Conservation (phyloP, 2,113 vertebrate genomes). For the Microtus pennsylvanicus region DNA sequence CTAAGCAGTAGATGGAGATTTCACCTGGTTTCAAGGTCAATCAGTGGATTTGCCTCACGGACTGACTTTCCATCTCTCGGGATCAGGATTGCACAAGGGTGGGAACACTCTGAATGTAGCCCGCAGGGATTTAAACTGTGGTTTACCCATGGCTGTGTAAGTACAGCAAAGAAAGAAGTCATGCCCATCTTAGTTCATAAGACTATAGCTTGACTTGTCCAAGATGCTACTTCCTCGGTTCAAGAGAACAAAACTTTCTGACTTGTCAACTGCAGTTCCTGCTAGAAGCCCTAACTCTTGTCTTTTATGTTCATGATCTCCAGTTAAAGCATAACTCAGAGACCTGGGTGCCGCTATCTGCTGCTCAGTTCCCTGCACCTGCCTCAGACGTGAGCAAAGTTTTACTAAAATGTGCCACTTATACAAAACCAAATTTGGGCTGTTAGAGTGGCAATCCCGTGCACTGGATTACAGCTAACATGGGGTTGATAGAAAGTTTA, state of each 20-base stretch:
- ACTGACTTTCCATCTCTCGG: neutral
- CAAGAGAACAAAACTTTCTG: neutral
- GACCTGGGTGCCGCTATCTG: neutral
- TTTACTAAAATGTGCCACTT: neutral
- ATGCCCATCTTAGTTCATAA: neutral
- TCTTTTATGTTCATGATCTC: neutral
- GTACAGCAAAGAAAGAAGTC: neutral
- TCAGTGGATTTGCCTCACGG: neutral
- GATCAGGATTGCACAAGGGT: neutral
- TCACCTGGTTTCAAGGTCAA: neutral
- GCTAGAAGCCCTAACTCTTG: neutral
- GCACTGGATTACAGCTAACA: neutral
- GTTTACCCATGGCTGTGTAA: neutral
- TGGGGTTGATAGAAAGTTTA: neutral
- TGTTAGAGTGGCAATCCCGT: neutral
- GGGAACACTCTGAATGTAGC: neutral
- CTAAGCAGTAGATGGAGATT: neutral
- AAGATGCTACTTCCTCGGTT: neutral
- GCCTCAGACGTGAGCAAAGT: neutral
- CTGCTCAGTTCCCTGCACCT: neutral
- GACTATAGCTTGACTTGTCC: neutral
- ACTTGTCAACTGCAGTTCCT: neutral
- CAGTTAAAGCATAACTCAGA: conserved; percentile 1
- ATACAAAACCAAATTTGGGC: neutral
- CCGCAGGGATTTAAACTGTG: neutral